A percentile compares a stretch with the other conserved stretches of the same genome.
These are phyloP conservation scores for Lysandra coridon DNA, from an alignment of 2,888 invertebrate species.

Conservation along the genomic window DNA sequence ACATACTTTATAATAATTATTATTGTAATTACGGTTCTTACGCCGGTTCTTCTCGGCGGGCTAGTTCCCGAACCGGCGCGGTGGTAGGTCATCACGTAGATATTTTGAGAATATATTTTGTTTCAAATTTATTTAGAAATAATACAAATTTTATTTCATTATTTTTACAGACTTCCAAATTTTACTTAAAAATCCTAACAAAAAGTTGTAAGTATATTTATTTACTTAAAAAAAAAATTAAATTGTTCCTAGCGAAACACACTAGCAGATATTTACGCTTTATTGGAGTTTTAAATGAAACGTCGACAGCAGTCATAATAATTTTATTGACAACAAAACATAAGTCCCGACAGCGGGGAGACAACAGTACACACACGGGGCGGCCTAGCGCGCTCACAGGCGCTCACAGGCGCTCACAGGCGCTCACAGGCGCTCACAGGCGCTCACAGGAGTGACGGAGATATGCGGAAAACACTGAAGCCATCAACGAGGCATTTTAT, in stretches of 20 bases:
- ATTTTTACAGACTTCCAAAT: too few species aligned
- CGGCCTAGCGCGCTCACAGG: neutral
- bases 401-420: neutral
- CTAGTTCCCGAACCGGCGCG: too few species aligned
- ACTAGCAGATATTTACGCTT: neutral
- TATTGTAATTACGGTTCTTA: neutral
- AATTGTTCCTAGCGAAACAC: too few species aligned
- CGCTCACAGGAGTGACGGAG: neutral
- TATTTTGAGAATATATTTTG: too few species aligned
- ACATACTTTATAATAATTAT: neutral
- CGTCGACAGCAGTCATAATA: constrained; percentile 50
- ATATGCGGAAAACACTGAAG: constrained; percentile 35
- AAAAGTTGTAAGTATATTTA: too few species aligned
- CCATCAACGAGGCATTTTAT: constrained; percentile 38
- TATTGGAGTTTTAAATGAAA: constrained; percentile 36
- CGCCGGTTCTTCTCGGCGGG: too few species aligned
- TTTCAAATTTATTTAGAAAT: too few species aligned
- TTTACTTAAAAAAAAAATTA: too few species aligned
- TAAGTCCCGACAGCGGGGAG: constrained; percentile 45
- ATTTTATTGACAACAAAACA: constrained; percentile 72
- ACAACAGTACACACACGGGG: constrained; percentile 41
- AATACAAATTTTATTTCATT: too few species aligned
- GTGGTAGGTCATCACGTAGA: too few species aligned
- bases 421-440: neutral
- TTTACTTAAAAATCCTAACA: too few species aligned